Evolutionary conservation across 1,140 invertebrate species (phyloP).

Genomic region (Bombus turneri): DNA sequence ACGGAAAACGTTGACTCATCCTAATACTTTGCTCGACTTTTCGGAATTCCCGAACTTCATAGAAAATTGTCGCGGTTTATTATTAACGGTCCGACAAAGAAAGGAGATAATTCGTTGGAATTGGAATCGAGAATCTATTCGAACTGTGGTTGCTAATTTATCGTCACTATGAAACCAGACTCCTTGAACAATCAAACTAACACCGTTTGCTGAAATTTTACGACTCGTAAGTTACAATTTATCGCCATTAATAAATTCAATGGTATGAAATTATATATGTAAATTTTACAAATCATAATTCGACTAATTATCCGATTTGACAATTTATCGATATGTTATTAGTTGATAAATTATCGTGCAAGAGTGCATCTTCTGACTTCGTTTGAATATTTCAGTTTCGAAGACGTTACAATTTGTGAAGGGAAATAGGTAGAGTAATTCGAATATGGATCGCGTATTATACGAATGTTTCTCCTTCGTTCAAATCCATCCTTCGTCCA

Average conservation of each 20-base stretch:
- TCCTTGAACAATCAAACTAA: no score
- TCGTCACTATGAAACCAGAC: no score
- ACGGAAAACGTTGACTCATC: conserved; percentile 11
- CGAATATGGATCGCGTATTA: neutral
- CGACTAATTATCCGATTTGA: neutral
- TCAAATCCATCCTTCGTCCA: no score
- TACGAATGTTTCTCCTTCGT: no score
- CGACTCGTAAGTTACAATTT: neutral
- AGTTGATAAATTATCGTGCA: no score
- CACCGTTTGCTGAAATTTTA: neutral
- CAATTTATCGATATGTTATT: neutral
- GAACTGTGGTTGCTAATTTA: no score
- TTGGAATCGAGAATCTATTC: neutral
- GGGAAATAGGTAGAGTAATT: neutral
- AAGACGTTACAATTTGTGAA: neutral
- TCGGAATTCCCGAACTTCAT: neutral
- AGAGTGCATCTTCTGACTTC: neutral
- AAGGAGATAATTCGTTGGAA: neutral
- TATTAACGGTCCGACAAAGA: neutral
- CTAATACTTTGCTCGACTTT: neutral
- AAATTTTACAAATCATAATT: neutral
- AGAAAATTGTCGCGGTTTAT: neutral
- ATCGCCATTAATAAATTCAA: neutral
- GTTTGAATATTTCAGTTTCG: neutral
- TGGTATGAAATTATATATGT: neutral